Evolutionary conservation across 2,113 vertebrate species (phyloP).

Genomic region (Apteryx owenii): DNA sequence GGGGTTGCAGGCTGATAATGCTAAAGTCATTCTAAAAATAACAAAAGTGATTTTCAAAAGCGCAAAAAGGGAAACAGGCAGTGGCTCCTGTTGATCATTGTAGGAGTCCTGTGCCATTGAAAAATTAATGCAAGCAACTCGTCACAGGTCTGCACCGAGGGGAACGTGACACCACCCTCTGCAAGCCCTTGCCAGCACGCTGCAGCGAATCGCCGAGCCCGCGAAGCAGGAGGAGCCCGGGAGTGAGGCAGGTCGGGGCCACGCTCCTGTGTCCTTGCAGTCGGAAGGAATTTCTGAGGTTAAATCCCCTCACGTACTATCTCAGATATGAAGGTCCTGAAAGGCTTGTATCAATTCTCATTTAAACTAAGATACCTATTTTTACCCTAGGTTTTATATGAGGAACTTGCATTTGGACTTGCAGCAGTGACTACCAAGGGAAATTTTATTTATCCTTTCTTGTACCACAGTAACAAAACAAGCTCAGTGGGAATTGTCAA

Average conservation of each 20-base stretch:
- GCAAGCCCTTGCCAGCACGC: not conserved
- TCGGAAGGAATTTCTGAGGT: not conserved
- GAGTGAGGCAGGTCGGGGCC: not conserved
- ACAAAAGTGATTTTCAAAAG: not conserved
- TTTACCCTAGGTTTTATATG: not conserved
- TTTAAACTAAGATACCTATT: not conserved
- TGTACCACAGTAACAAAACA: not conserved
- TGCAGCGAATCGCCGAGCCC: not conserved
- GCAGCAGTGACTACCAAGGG: not conserved
- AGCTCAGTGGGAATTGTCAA: not conserved
- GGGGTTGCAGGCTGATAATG: not conserved
- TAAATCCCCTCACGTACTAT: not conserved
- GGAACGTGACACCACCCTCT: too few relatives aligned
- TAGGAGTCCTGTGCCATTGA: fast-evolving
- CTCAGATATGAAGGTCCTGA: not conserved
- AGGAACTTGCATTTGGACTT: not conserved
- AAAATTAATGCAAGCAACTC: fast-evolving
- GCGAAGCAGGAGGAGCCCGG: fast-evolving
- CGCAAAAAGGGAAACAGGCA: not conserved
- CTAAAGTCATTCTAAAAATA: not conserved
- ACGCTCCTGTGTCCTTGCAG: fast-evolving
- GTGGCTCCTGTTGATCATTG: fast-evolving
- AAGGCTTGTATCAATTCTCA: not conserved
- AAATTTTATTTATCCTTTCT: not conserved
- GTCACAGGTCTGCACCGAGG: not conserved